Base-by-base conservation (phyloP, 2,113 vertebrate genomes). In the Tichodroma muraria region DNA sequence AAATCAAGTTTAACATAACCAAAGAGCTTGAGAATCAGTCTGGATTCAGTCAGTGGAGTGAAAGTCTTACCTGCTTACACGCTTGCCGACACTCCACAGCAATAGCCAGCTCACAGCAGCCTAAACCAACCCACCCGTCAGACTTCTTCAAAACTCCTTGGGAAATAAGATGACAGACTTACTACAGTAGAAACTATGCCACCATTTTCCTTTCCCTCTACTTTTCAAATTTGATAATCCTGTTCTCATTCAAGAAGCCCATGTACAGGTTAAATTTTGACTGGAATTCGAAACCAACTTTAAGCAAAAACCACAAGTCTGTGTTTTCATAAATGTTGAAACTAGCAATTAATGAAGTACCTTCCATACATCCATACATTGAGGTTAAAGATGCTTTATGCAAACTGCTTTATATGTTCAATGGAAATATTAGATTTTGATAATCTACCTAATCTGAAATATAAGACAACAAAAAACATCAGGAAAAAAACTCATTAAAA, bases 71-170 rank as follows among this genome's bases (percentile, higher is more conserved):
- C 99, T 99, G 98, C 93, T 98, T 99, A 93, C 99, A 99, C 5
- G 98, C 98, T 47, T 98, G 98, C 35, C 99, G 98, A 96, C 99
- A 99, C 70, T 99, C 99, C 38, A 98, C 89, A 65, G 98, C 98
- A 96, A 99, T 99, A 30, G 99, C 99, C 77, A 99, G 97, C 93
- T 99, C 99, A 96, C 99, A 99, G 97, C 99, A 99, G 80, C 99
- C 99, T 47, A 99, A 97, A 52, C 99, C 99, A 94, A 99, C 99
- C 99, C 99, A 99, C 71, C 99, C 99, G 4, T 99, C 99, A 7
- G 98, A 98, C 96, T 99, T 99, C 96, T 98, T 98, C 95, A 99
- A 98, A 18, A 99, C 99, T 95, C 99, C 99, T 98, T 92, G 53
- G 94, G 95, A 95, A 97, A 97, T 11, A 97, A 97, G 95, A 95